Base-by-base conservation (phyloP, 2,113 vertebrate species). In the Myrmecophaga tridactyla region DNA sequence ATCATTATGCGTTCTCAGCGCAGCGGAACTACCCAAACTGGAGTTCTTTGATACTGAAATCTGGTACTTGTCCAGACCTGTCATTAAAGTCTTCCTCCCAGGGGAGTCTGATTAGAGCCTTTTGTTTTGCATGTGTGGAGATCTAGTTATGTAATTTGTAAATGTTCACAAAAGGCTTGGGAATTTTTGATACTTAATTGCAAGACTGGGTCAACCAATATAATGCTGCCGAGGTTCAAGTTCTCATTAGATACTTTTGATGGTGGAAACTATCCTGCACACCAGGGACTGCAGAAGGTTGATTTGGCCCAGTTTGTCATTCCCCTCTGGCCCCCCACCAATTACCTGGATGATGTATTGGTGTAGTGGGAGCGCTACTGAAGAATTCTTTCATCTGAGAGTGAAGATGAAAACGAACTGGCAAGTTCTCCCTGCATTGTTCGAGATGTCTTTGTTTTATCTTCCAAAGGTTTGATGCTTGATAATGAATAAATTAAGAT, bases 401-500 rank as follows among this genome's bases (percentile, higher is more conserved):
- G 67, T 15, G 46, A 95, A 73, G 92, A 96, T 83, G 90, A 94
- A 94, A 97, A 97, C 92, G 92, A 85, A 94, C 48, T 77, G 73
- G 73, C 29, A 25, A 86, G 5, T 88, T 96, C 81, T 77, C 65
- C 15, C 41, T 69, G 11, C 77, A 82, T 92, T 96, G 96, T 97
- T 94, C 85, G 34, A 67, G 88, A 20, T 39, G 25, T 84, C 91
- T 97, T 97, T 95, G 93, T 97, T 97, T 97, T 92, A 96, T 96
- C 92, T 95, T 94, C 87, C 89, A 81, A 96, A 95, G 80, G 92
- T 95, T 95, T 96, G 96, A 97, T 97, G 96, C 96, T 94, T 46
- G 94, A 97, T 97, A 92, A 96, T 97, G 97, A 97, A 97, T 96
- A 95, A 95, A 96, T 96, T 96, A 96, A 96, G 85, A 90, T 96